These are phyloP conservation scores for Petrocephalus schoutedeni DNA, from an alignment of 2,797 vertebrate species.

Conservation along the genomic window DNA sequence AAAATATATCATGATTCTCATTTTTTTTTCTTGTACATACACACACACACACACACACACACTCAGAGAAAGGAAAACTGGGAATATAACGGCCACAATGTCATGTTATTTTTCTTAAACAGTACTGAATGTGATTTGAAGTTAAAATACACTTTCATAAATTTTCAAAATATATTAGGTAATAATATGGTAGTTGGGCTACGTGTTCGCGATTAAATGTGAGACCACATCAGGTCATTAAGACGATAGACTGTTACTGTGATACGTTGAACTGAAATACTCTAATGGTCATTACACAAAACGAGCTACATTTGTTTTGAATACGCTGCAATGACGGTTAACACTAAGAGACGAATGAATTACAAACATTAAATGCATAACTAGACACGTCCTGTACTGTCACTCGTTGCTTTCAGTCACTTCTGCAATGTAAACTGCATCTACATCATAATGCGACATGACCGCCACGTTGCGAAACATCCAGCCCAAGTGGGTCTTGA, in stretches of 20 bases:
- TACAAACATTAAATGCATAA: slow-evolving; percentile 60
- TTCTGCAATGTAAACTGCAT: slow-evolving; percentile 59
- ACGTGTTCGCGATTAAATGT: slow-evolving; percentile 42
- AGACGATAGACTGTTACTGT: slow-evolving; percentile 34
- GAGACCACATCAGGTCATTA: slow-evolving; percentile 39
- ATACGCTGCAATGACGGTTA: slow-evolving; percentile 57
- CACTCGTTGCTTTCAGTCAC: slow-evolving; percentile 38
- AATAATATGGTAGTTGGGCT: slow-evolving; percentile 31
- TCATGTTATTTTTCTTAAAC: slow-evolving; percentile 24
- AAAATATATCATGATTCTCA: slow-evolving; percentile 52
- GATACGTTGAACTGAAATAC: slow-evolving; percentile 37
- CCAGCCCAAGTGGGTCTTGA: slow-evolving; percentile 41
- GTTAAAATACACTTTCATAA: slow-evolving; percentile 33
- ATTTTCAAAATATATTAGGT: slow-evolving; percentile 29
- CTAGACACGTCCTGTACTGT: slow-evolving; percentile 43
- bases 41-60: not conserved
- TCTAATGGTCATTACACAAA: slow-evolving; percentile 27
- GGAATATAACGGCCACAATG: slow-evolving; percentile 21
- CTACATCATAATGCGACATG: slow-evolving; percentile 39
- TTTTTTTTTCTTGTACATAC: slow-evolving; percentile 21
- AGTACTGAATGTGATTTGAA: slow-evolving; percentile 23
- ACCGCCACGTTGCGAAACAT: slow-evolving; percentile 38
- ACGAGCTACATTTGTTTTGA: slow-evolving; percentile 29
- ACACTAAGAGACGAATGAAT: slow-evolving; percentile 55
- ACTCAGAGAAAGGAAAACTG: slow-evolving; percentile 28